A percentile compares a stretch with the other conserved stretches of the same genome.
phyloP scores from a whole-genome alignment of 2,113 vertebrate genomes.

The Eubucco bourcierii region DNA sequence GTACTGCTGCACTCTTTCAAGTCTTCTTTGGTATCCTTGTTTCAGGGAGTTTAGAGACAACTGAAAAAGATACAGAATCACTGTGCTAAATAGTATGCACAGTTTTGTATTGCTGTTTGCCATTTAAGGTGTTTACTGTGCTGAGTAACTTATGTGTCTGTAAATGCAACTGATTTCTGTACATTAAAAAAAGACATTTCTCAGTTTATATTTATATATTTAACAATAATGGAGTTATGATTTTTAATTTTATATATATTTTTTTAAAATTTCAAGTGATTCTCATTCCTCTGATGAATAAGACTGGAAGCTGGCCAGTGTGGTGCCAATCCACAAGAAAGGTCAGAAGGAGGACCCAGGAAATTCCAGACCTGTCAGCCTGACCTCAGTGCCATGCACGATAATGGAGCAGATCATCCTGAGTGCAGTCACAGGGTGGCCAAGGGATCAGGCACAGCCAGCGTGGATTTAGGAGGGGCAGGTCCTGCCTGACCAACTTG shows the following conservation, averaged over 20 bases:
- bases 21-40: slow-evolving; percentile 40
- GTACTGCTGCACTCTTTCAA: slow-evolving; percentile 9
- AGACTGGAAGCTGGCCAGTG: background rate
- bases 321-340: no score
- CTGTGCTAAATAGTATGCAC: background rate
- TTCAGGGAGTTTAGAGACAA: slow-evolving; percentile 12
- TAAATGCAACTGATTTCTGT: background rate
- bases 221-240: background rate
- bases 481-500: no score
- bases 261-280: background rate
- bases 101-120: background rate
- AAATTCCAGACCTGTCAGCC: no score
- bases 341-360: no score
- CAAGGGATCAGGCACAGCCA: no score
- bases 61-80: background rate
- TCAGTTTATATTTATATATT: background rate
- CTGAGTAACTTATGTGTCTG: background rate
- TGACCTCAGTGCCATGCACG: no score
- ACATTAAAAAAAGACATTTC: background rate
- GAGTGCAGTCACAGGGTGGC: no score
- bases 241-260: background rate
- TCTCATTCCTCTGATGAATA: accelerated
- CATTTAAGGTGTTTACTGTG: background rate
- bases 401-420: no score
- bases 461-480: no score